Evolutionary conservation across 64 coral and sea anemone genomes (phyloP), one percentile per base, ranked within the genome.

Genomic region (Hydrozoanthus tunicans): DNA sequence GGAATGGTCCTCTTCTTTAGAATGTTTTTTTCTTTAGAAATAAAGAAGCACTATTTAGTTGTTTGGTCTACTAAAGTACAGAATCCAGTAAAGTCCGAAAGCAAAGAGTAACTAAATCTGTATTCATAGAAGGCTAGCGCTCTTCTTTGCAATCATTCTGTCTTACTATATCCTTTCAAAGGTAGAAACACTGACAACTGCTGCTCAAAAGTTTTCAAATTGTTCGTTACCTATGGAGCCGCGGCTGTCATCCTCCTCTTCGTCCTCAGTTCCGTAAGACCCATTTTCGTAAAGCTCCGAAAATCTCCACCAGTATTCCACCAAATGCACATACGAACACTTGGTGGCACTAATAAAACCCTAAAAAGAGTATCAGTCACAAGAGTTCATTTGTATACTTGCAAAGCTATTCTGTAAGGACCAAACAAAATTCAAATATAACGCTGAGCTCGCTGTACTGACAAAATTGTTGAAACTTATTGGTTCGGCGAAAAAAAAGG

Each of bases 251-350:
- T 75, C 69, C 1, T 58, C 69, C 7, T 88, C 68, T 43, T 88
- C 68, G 54, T 60, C 84, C 59, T 54, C 24, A 56, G 23, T 88
- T 88, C 64, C 80, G 32, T 32, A 51, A 62, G 69, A 55, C n/a
- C 60, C 56, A 60, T 58, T 17, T 59, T 25, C 3, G 15, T 88
- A 88, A 4, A 74, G 12, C 10, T 88, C 84, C 4, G 68, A 60
- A 13, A 74, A 55, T n/a, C 3, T 88, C 69, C 56, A 88, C 84
- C 84, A 88, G 43, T 88, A 88, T 59, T 88, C 84, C 17, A 88
- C 24, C 69, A 88, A 12, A 70, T 88, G 32, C 24, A 88, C 68
- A 32, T 88, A 88, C 3, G 67, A 75, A 74, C 84, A 70, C 26
- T 70, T 71, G 68, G 17, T 60, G 56, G 20, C 11, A n/a, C 70